A percentile compares a stretch with the other conserved stretches of the same genome.
phyloP scores from a whole-genome alignment of 2,888 invertebrate genomes.

The Rhagonycha lutea region DNA sequence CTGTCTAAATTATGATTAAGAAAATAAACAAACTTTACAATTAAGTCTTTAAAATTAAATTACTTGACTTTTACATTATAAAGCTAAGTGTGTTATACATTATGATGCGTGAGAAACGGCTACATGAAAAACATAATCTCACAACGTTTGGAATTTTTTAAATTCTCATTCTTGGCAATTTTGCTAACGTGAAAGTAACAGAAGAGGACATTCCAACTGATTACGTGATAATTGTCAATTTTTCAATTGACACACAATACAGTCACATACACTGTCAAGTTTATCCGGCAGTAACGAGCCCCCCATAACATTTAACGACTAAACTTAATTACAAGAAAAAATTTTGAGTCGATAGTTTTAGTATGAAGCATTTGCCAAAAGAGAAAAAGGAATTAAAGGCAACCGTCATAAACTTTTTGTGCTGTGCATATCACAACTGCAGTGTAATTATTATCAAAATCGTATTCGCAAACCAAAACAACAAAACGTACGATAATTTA shows the following conservation, averaged over 20 bases:
- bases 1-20: background rate
- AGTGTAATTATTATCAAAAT: background rate
- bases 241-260: background rate
- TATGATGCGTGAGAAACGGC: background rate
- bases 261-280: background rate
- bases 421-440: background rate
- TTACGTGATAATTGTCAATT: background rate
- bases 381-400: background rate
- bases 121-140: background rate
- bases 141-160: background rate
- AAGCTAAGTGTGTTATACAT: background rate
- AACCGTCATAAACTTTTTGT: background rate
- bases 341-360: background rate
- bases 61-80: background rate
- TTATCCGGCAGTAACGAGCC: background rate
- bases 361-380: background rate
- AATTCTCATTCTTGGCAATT: background rate
- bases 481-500: slow-evolving; percentile 10
- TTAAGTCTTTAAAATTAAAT: background rate
- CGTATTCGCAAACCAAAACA: slow-evolving; percentile 9
- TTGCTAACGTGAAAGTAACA: background rate
- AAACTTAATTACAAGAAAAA: background rate
- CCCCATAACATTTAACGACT: background rate
- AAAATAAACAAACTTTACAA: background rate
- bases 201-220: background rate